Percentiles rank a stretch among this genome's conserved stretches.
Conservation (phyloP, 2,888 invertebrate species). For the Hydroisotoma schaefferi region DNA sequence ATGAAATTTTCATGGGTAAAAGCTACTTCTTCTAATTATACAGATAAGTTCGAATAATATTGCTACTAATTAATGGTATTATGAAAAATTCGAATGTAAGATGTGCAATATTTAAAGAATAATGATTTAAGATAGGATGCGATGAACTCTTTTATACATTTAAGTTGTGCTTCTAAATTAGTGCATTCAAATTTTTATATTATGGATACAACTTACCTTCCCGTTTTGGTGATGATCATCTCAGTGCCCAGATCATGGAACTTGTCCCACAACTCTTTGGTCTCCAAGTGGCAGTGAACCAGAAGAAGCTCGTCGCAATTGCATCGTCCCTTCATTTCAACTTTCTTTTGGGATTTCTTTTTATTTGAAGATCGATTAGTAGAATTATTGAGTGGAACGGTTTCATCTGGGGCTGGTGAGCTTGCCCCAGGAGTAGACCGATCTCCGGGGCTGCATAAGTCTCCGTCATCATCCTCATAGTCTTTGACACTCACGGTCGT, state of each 20-base stretch:
- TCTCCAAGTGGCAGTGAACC: conserved; percentile 71
- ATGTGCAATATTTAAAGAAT: too few relatives aligned
- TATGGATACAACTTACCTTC: conserved; percentile 66
- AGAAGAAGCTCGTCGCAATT: conserved; percentile 64
- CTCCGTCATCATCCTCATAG: conserved; percentile 45
- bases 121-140: too few relatives aligned
- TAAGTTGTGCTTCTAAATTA: neutral
- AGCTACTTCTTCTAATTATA: too few relatives aligned
- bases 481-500: conserved; percentile 46
- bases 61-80: too few relatives aligned
- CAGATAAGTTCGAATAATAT: too few relatives aligned
- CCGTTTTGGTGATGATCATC: conserved; percentile 82
- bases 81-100: too few relatives aligned
- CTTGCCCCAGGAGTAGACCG: conserved; percentile 37
- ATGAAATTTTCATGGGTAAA: too few relatives aligned
- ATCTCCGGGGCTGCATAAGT: conserved; percentile 43
- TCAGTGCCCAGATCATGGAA: conserved; percentile 74
- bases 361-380: conserved; percentile 25
- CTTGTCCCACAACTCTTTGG: conserved; percentile 77
- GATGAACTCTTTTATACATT: too few relatives aligned
- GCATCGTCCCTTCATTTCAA: conserved; percentile 55
- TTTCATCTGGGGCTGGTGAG: conserved; percentile 21
- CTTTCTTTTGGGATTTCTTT: conserved; percentile 49
- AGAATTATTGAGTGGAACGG: conserved; percentile 16
- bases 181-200: neutral